Conservation (phyloP, 2,797 vertebrate species). For the Aphelocoma californica region DNA sequence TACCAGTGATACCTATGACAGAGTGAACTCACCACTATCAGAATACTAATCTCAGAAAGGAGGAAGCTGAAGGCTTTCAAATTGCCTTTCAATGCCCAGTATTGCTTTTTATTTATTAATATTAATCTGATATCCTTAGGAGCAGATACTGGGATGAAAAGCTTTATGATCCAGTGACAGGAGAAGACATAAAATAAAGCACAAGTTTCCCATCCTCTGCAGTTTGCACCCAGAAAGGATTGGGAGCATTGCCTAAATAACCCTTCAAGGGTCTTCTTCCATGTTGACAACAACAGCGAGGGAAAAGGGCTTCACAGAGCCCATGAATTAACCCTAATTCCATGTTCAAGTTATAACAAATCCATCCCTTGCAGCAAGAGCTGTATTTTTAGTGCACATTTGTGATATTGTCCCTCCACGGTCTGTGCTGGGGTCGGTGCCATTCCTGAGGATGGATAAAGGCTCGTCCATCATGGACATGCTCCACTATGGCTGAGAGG, state of each 20-base stretch:
- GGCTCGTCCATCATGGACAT: fast-evolving
- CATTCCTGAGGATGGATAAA: not conserved
- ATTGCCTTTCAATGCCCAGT: not conserved
- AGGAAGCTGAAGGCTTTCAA: not conserved
- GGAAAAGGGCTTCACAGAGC: not conserved
- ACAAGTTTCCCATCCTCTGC: not conserved
- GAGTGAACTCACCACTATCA: not conserved
- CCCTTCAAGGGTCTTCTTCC: not conserved
- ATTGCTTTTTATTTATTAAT: not conserved
- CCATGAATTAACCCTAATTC: not conserved
- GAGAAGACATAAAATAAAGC: not conserved
- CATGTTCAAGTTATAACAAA: fast-evolving
- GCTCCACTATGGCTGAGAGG: not conserved
- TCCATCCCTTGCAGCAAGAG: not conserved
- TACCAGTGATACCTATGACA: not conserved
- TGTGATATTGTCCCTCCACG: fast-evolving
- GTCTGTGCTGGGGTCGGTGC: not conserved
- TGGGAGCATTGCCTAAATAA: not conserved
- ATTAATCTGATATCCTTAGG: not conserved
- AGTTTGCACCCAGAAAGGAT: not conserved
- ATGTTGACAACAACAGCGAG: not conserved
- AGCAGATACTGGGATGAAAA: not conserved
- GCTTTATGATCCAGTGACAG: not conserved
- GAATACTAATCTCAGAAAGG: not conserved
- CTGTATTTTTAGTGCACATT: not conserved